Conservation (phyloP, 1,140 invertebrate genomes). For the Drosophila lacertosa region DNA sequence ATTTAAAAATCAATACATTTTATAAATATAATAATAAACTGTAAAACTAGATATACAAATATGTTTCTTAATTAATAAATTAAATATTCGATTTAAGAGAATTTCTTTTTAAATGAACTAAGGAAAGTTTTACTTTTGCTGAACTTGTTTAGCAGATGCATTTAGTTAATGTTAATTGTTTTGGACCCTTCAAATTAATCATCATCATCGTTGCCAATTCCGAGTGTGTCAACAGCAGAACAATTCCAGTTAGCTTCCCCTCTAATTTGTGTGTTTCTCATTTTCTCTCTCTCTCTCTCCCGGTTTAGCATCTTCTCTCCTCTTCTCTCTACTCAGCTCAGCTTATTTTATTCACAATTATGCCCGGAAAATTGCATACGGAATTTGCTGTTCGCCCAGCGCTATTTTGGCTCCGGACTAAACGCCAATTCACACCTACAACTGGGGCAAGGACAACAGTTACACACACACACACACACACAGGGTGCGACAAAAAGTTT, state of each 20-base stretch:
- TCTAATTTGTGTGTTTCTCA: not conserved
- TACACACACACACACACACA: slow-evolving; percentile 21
- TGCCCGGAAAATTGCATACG: slow-evolving; percentile 10
- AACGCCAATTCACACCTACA: slow-evolving; percentile 57
- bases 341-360: slow-evolving; percentile 16
- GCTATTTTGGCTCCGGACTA: slow-evolving; percentile 62
- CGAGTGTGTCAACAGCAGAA: slow-evolving; percentile 13
- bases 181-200: no score
- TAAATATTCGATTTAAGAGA: no score
- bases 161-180: no score
- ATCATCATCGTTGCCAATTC: slow-evolving; percentile 11
- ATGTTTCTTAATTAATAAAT: no score
- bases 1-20: no score
- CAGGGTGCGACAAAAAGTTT: slow-evolving; percentile 27
- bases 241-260: not conserved
- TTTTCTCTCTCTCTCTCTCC: not conserved
- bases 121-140: no score
- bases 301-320: not conserved
- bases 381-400: slow-evolving; percentile 56
- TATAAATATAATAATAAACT: no score
- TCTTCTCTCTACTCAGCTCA: not conserved
- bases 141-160: no score
- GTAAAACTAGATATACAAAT: no score
- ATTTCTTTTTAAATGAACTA: no score
- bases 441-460: slow-evolving; percentile 50